Base-by-base conservation (phyloP, 2,797 vertebrate genomes). In the Sebastes oblongus region DNA sequence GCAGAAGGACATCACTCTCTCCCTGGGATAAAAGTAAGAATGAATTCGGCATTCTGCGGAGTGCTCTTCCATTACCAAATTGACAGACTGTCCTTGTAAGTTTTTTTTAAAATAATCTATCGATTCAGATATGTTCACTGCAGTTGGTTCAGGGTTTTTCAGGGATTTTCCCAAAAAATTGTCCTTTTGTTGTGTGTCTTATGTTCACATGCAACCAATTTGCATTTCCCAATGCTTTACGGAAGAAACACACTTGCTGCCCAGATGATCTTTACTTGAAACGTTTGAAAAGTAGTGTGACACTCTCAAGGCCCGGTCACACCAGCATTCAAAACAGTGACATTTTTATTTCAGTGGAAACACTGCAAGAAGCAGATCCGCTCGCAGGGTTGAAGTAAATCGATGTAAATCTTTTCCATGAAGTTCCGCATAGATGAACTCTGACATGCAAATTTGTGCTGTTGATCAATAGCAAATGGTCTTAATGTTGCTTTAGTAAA, bases 1-100 rank as follows among this genome's bases (percentile, higher is more conserved):
- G 22, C 24, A 69, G 62, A 72, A 84, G 58, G 74, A 55, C 77
- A 73, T 70, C 50, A 34, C 32, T 79, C 78, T 71, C 5, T 60
- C 66, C 34, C 36, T 36, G 7, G 25, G 10, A 54, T 22, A 34
- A 18, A 62, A n/a, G 18, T 20, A 66, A 54, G 13, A 66, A 71
- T 5, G 4, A 54, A 54, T 54, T 54, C n/a, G 50, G 20, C 50
- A 54, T 20, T 54, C 50, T 54, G 39, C 50, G 22, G 22, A 70
- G 14, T 39, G 18, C 18, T 22, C n/a, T 36, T 39, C 24, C 66
- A 66, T 59, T 18, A 59, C 34, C 54, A 59, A 39, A 42, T 1
- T 77, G 42, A 46, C n/a, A 10, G 50, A 54, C 29, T 6, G 27
- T 39, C 42, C 56, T 60, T 73, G n/a, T 13, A 30, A 3, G 16